Base-by-base conservation (phyloP, 2,113 vertebrate genomes). In the Pangasianodon gigas region DNA sequence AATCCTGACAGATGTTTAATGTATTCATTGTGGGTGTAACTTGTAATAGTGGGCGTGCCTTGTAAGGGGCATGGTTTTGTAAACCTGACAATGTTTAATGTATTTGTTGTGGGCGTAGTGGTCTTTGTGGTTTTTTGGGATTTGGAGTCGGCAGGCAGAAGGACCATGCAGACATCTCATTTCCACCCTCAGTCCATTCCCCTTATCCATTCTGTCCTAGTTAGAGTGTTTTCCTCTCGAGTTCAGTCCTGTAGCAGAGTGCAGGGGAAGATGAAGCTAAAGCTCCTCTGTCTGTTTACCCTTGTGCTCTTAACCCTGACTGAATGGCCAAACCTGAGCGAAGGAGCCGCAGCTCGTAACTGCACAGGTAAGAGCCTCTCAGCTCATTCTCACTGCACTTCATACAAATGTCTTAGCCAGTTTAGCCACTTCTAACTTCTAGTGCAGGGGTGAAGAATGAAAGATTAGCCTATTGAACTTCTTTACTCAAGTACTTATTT, bases 331-430 rank as follows among this genome's bases (percentile, higher is more conserved):
- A 82, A 54, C 41, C 19, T 71, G n/a, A 19, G 56, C 48, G 74
- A 62, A 32, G 89, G 87, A 26, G 52, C 83, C n/a, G n/a, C 89
- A 79, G 80, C 80, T 89, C 84, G 4, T 11, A 92, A 92, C 86
- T 87, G 54, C 8, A 91, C 91, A 88, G 91, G 93, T 93, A 84
- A 93, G 91, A 79, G 48, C 1, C 67, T 32, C 41, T 24, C 24
- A 65, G 32, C 7, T 44, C 19, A 37, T 21, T n/a, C 29, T 19
- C 18, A 18, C 14, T 80, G 16, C 1, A 52, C 37, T 62, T 8
- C 2, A 29, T 32, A 21, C 44, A 14, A 8, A 82, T 13, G 9
- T 21, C 24, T 58, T 11, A 54, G 7, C 14, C 8, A 10, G 3
- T 24, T 83, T 11, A 10, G 8, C 4, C 51, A 32, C 29, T 18